Evolutionary conservation across 2,113 vertebrate species (phyloP), one percentile per base, ranked within the genome.

Genomic region (Oryzias javanicus): DNA sequence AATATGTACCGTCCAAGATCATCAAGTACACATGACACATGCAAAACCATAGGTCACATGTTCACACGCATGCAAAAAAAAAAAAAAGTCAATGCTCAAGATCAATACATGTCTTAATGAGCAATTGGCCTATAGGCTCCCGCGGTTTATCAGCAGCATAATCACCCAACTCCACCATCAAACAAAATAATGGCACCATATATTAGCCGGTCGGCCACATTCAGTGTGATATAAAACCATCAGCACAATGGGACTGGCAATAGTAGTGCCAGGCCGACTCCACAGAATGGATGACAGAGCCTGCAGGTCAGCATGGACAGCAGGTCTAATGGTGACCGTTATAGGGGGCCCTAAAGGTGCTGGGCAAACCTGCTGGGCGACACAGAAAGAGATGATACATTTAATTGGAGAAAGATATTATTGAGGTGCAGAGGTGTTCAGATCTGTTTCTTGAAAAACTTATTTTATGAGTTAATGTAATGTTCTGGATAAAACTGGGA

Each of bases 151-250:
- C 85, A 84, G 80, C 64, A 1, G 52, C 71, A 83, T 85, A 86
- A 90, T 90, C 85, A 90, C 77, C 73, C 70, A 1, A 65, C 80
- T 81, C 67, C 25, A 70, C 79, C 85, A 87, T 90, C 86, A 85
- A 88, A 86, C 88, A 87, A 83, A 71, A 70, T 88, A 88, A 88
- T 88, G 87, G 86, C 80, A 54, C 49, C 64, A 79, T 90, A 82
- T 35, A 84, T 90, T 82, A 90, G 82, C 57, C 44, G 75, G 42
- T 80, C 81, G 64, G 81, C 72, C 68, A 18, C 60, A 63, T 64
- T 80, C 72, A 79, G 78, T 59, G 77, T 79, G 70, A 78, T 71
- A 68, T 79, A 84, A 83, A 85, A 74, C 76, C 81, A 72, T 83
- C 82, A 74, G 72, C 62, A 60, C 74, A 70, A 74, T 50, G 53